Evolutionary conservation across 2,888 invertebrate genomes (phyloP), one percentile per base, ranked within the genome.

Genomic region (Drosophila buzzatii): DNA sequence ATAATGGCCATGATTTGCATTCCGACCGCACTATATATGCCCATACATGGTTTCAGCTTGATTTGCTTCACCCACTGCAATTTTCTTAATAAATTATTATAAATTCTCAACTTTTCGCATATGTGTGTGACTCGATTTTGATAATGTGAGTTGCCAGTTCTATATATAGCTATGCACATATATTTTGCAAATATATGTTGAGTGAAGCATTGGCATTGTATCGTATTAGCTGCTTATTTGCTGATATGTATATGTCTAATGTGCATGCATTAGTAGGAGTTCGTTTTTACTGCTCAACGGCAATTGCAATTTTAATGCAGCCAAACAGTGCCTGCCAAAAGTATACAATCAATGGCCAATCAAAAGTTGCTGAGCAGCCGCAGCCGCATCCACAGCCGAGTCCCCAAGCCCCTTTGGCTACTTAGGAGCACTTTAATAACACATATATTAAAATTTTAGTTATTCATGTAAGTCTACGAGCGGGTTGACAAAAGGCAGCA

Each of bases 401-500:
- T 37, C 57, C 45, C 57, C 44, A 44, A 12, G 6, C 67, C 35
- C 33, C 41, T 41, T 42, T 45, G 65, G 57, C 84, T 89, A 81
- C 89, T 89, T 84, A 89, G 66, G 68, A 73, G 73, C 57, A 70
- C 82, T 85, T 85, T 82, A 82, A 86, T 86, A 85, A 86, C 55
- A 89, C 82, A 89, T 80, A 87, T 90, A 87, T 87, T 87, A 89
- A 87, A 87, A 87, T 90, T 87, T 89, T 89, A 89, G 80, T 89
- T 87, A 90, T 90, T 90, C 86, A 89, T 87, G 90, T 90, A 89
- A 76, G 62, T 80, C 86, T 80, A 75, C 53, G 45, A 65, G 63
- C 74, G 81, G 68, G 69, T 82, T 87, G 85, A 80, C 82, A 76
- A 82, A 76, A 82, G 81, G 73, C 69, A 53, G 67, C 70, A 73